Conservation (phyloP, 2,113 vertebrate species). For the zebrafish (Danio rerio) region DNA sequence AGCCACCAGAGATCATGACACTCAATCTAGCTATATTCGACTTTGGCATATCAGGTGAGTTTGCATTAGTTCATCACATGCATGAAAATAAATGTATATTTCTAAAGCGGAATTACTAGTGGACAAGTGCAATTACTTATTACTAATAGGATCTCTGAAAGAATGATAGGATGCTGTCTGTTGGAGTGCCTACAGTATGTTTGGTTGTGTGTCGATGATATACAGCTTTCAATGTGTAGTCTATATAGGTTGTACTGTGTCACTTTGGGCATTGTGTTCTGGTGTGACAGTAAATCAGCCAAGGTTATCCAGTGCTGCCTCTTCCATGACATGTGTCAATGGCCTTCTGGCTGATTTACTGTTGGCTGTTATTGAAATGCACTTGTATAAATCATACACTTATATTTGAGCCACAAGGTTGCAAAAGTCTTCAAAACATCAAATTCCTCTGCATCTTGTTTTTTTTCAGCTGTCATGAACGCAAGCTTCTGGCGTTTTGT, state of each 20-base stretch:
- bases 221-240: neutral
- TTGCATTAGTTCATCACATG: neutral
- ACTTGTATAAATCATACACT: neutral
- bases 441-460: neutral
- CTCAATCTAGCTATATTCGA: slow-evolving; percentile 93
- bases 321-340: neutral
- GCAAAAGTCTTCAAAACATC: neutral
- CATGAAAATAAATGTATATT: neutral
- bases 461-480: too few relatives aligned
- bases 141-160: too few relatives aligned
- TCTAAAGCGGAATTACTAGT: neutral
- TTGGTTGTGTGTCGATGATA: neutral
- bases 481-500: too few relatives aligned
- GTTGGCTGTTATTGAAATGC: neutral
- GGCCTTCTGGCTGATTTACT: neutral
- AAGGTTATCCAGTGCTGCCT: neutral
- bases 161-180: too few relatives aligned
- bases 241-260: neutral
- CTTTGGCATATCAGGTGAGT: slow-evolving; percentile 94
- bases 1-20: slow-evolving; percentile 93
- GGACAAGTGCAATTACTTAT: too few relatives aligned
- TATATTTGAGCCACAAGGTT: neutral
- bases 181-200: neutral
- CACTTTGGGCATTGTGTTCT: neutral
- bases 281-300: neutral